Conservation (phyloP, 2,888 invertebrate genomes). For the Cephus runcator region DNA sequence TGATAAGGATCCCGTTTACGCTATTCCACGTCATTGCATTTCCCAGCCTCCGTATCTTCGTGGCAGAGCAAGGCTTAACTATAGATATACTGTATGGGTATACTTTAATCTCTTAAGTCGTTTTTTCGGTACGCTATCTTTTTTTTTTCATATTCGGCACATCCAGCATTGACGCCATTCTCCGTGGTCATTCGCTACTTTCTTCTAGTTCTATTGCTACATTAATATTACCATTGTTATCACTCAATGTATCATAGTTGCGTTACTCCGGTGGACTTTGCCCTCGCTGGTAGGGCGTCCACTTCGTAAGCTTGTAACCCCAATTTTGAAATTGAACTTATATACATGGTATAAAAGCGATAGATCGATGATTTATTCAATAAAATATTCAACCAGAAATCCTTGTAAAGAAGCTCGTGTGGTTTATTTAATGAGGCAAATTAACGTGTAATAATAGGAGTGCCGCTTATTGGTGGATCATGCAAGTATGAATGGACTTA, state of each 20-base stretch:
- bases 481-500: slow-evolving; percentile 26
- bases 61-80: not conserved
- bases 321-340: not conserved
- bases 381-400: not conserved
- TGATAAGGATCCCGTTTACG: not conserved
- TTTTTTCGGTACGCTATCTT: not conserved
- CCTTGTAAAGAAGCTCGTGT: not conserved
- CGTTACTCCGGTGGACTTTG: not conserved
- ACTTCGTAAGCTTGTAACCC: not conserved
- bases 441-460: not conserved
- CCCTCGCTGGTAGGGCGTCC: not conserved
- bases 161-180: not conserved
- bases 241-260: not conserved
- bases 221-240: not conserved
- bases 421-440: not conserved
- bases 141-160: not conserved
- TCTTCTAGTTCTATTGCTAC: not conserved
- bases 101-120: not conserved
- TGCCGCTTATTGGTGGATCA: slow-evolving; percentile 16
- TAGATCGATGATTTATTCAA: not conserved
- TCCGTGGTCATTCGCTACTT: not conserved
- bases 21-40: not conserved
- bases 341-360: not conserved
- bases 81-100: not conserved
- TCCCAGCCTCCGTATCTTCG: not conserved